These are phyloP conservation scores for Laticauda laticaudata DNA, from an alignment of 2,113 vertebrate genomes.

Conservation along the genomic window DNA sequence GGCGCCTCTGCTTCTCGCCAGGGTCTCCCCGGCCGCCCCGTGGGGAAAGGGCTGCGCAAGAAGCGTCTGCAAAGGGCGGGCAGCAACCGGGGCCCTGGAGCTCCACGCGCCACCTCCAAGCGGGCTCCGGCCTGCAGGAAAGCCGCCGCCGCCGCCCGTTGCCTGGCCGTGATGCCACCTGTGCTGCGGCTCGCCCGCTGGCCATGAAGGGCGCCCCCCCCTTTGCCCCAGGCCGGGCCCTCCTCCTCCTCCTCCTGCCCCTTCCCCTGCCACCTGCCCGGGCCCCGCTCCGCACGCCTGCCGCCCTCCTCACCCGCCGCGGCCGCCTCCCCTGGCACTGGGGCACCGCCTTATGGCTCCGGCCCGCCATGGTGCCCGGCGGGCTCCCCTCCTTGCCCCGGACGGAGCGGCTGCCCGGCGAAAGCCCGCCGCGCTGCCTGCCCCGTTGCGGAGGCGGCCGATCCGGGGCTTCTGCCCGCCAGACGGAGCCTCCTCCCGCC, in stretches of 20 bases:
- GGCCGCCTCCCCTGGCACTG: background rate
- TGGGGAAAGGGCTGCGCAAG: background rate
- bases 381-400: background rate
- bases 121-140: background rate
- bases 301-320: background rate
- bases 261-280: background rate
- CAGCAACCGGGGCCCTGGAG: background rate
- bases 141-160: too few species aligned
- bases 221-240: background rate
- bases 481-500: too few species aligned
- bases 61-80: background rate
- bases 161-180: too few species aligned
- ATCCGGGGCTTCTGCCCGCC: too few species aligned
- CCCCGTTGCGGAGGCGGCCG: background rate
- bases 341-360: background rate
- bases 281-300: background rate
- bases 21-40: background rate
- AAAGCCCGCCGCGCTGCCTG: background rate
- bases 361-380: background rate
- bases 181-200: background rate
- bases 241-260: background rate
- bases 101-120: background rate
- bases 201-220: background rate
- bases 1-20: background rate
- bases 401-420: too few species aligned